Evolutionary conservation across 2,797 vertebrate species (phyloP), one percentile per base, ranked within the genome.

Genomic region (Gorsachius magnificus): DNA sequence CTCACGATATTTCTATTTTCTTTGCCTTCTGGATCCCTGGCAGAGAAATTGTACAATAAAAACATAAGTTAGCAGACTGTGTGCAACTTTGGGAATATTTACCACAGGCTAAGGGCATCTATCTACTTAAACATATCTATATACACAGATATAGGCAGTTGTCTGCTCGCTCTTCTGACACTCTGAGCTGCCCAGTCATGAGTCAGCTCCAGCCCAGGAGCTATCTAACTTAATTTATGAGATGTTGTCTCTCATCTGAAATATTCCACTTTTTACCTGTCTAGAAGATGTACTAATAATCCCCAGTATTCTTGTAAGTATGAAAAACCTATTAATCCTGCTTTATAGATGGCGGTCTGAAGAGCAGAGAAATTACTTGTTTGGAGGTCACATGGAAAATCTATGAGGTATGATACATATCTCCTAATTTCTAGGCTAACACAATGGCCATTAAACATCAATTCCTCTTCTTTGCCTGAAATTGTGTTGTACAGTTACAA

Each of bases 371-470:
- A 72, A 66, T 53, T 0, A 70, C 28, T 56, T 66, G 25, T 51
- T 57, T 57, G 60, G 26, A 68, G 15, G n/a, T 66, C 29, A 56
- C 36, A 48, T 11, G 19, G 57, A 43, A 71, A 87, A 87, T 58
- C 60, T 74, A 7, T 25, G n/a, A 41, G 6, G 17, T 43, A 51
- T 0, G 1, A 26, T 24, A 70, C 3, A 10, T 29, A n/a, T 15
- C 12, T 41, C 19, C 29, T 66, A 33, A 77, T 57, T 71, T 48
- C n/a, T 14, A 58, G 20, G 20, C 28, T 46, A 81, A 61, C 6
- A 46, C 8, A 51, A 35, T 35, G 14, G 4, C 4, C 13, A 6
- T 74, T 54, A 72, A 70, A 70, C 11, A n/a, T 10, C 13, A 41
- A 16, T 60, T 75, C 11, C 5, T 65, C 16, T 28, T 66, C 28